A percentile compares a stretch with the other conserved stretches of the same genome.
Evolutionary conservation across 2,888 invertebrate genomes (phyloP).

Genomic region (Agrenia bidenticulata): DNA sequence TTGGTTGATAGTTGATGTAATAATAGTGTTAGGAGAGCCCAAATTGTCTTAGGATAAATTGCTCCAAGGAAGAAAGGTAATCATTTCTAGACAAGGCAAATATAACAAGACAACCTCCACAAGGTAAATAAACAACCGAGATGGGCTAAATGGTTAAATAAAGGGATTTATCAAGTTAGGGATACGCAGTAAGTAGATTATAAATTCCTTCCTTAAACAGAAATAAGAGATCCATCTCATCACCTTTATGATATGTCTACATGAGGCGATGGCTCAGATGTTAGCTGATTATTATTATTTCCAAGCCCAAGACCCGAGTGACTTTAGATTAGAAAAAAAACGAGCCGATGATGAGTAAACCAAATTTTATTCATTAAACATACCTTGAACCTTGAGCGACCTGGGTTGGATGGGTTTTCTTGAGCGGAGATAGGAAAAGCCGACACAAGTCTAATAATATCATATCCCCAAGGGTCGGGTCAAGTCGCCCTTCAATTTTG

Average conservation of each 20-base stretch:
- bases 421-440: neutral
- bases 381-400: neutral
- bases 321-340: no score
- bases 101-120: constrained; percentile 9
- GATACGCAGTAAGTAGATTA: constrained; percentile 11
- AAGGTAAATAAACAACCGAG: constrained; percentile 11
- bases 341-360: constrained; percentile 9
- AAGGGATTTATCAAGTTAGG: neutral
- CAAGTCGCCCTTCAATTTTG: constrained; percentile 6
- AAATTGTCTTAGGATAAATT: constrained; percentile 13
- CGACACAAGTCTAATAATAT: neutral
- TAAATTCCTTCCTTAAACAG: neutral
- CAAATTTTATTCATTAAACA: constrained; percentile 12
- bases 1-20: neutral
- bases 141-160: constrained; percentile 16
- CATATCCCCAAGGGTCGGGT: constrained; percentile 13
- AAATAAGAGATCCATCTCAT: neutral
- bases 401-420: neutral
- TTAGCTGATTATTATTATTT: constrained; percentile 17
- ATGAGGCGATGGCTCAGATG: neutral
- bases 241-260: neutral
- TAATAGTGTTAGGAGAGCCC: constrained; percentile 2
- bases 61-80: constrained; percentile 16
- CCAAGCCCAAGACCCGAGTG: neutral
- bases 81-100: constrained; percentile 5